These are phyloP conservation scores for Orussus abietinus DNA, from an alignment of 1,140 invertebrate genomes.

Conservation along the genomic window DNA sequence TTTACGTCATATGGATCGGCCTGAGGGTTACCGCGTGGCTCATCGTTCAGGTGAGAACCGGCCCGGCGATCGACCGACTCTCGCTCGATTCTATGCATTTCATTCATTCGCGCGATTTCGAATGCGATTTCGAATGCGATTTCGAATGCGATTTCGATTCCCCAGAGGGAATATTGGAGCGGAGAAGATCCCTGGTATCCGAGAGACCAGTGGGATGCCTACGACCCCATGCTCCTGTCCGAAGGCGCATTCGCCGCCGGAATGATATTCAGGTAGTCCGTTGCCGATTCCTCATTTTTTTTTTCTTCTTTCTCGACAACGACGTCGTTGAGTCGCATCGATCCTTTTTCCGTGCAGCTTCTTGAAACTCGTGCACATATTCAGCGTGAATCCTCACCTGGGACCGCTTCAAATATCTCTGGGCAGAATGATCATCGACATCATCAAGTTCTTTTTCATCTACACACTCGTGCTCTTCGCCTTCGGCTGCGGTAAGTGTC, in stretches of 20 bases:
- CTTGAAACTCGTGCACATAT: constrained; percentile 91
- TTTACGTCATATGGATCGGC: constrained; percentile 89
- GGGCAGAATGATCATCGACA: constrained; percentile 89
- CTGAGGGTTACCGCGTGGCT: constrained; percentile 72
- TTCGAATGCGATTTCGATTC: constrained; percentile 11
- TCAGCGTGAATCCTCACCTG: constrained; percentile 91
- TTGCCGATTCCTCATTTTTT: background rate
- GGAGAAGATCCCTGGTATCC: constrained; percentile 78
- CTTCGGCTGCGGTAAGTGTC: constrained; percentile 75
- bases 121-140: no score
- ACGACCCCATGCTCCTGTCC: constrained; percentile 89
- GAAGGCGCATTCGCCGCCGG: constrained; percentile 92
- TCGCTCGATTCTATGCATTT: no score
- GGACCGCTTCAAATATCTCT: constrained; percentile 86
- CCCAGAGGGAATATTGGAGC: constrained; percentile 66
- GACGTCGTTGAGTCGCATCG: constrained; percentile 7
- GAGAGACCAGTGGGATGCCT: constrained; percentile 85
- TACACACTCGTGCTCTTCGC: constrained; percentile 86
- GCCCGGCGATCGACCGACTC: no score
- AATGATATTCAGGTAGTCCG: constrained; percentile 85
- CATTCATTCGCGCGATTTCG: no score
- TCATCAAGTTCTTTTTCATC: constrained; percentile 91
- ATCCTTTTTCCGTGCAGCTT: no score
- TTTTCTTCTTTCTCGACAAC: constrained; percentile 2
- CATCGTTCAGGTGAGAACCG: constrained; percentile 73